Percentiles rank a stretch among this genome's conserved stretches.
phyloP scores from a whole-genome alignment of 92 coral and sea anemone genomes.

The Palythoa caribaeorum region DNA sequence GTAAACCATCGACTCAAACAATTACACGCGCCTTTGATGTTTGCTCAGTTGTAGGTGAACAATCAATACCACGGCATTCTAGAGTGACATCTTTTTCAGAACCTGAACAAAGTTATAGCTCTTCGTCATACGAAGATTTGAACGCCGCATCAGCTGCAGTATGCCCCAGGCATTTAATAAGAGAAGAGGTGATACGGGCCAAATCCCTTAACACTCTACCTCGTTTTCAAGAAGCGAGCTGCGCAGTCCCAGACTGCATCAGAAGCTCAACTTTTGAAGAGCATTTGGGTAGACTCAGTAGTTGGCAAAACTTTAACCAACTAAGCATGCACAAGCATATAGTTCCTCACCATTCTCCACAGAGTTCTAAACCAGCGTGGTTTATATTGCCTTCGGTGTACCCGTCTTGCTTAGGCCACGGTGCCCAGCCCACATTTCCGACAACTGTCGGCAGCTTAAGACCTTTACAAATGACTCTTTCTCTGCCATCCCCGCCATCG shows the following conservation, averaged over 20 bases:
- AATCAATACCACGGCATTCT: not conserved
- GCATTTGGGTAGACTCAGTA: not conserved
- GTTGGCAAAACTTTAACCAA: slow-evolving; percentile 21
- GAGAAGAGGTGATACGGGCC: not conserved
- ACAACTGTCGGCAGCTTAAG: not conserved
- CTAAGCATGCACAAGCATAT: slow-evolving; percentile 11
- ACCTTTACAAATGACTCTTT: slow-evolving; percentile 22
- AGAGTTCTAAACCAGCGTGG: slow-evolving; percentile 1
- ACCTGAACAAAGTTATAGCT: not conserved
- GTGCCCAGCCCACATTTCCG: not conserved
- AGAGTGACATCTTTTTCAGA: not conserved
- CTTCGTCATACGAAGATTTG: not conserved
- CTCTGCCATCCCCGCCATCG: not conserved
- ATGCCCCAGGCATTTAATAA: not conserved
- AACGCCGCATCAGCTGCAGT: not conserved
- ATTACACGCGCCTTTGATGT: not conserved
- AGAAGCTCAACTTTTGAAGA: not conserved
- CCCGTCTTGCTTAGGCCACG: not conserved
- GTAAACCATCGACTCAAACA: not conserved
- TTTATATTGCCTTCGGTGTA: slow-evolving; percentile 13
- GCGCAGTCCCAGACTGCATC: not conserved
- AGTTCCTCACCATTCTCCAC: slow-evolving; percentile 5
- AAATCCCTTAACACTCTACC: not conserved
- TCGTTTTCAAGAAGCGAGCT: not conserved
- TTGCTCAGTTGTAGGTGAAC: not conserved